A percentile compares a stretch with the other conserved stretches of the same genome.
phyloP scores from a whole-genome alignment of 2,113 vertebrate genomes.

The Puffinus mauretanicus region DNA sequence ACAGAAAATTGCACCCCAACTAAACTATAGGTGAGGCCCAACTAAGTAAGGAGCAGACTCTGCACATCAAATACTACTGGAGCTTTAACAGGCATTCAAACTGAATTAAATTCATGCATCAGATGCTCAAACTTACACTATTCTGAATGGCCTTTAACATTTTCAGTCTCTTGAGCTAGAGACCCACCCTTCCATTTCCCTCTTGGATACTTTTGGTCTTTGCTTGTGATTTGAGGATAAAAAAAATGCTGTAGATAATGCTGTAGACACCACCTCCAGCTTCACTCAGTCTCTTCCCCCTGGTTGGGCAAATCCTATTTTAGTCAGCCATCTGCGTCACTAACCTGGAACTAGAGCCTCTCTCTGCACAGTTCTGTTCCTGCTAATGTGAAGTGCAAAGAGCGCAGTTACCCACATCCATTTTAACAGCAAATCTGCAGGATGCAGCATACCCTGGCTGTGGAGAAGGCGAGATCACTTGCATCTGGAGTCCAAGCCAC shows the following conservation, averaged over 20 bases:
- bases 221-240: neutral
- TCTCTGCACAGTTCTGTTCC: slow-evolving; percentile 10
- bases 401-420: neutral
- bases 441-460: neutral
- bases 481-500: neutral
- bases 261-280: slow-evolving; percentile 7
- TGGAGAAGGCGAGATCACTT: neutral
- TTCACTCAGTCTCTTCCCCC: neutral
- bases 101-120: neutral
- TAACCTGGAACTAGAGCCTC: slow-evolving; percentile 16
- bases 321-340: neutral
- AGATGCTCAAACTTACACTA: neutral
- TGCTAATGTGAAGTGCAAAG: neutral
- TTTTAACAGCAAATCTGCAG: neutral
- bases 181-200: neutral
- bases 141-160: neutral
- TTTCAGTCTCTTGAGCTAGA: neutral
- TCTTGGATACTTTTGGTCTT: neutral
- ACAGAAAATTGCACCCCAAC: neutral
- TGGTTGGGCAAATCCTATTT: slow-evolving; percentile 30
- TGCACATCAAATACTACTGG: neutral
- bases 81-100: neutral
- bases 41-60: neutral
- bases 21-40: neutral
- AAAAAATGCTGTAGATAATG: neutral